Evolutionary conservation across 2,797 vertebrate species (phyloP), one percentile per base, ranked within the genome.

Genomic region (Cyprinella venusta): DNA sequence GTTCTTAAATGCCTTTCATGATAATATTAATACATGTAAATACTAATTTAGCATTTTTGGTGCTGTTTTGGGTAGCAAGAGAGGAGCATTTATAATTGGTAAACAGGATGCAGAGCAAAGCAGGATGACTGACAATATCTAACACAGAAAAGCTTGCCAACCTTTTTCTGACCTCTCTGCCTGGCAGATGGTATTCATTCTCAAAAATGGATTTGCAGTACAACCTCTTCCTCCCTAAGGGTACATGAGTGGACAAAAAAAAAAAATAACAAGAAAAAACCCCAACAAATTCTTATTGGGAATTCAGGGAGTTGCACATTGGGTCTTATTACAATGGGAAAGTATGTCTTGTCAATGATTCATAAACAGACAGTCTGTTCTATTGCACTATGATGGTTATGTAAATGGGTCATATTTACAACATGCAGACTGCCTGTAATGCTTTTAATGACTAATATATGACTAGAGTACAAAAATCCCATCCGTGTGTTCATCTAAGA

Each of bases 111-210:
- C 74, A 71, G 79, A 63, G 72, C 18, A 76, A 50, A 65, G 26
- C 63, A 59, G 38, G 9, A 40, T 63, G 80, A 80, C 54, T 76
- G 88, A 63, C 52, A 79, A 85, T 74, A 61, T 75, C 74, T 63
- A 79, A 81, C 59, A 50, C 71, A 65, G 70, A 63, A 67, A 64
- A 83, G 75, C 82, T 80, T 76, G 76, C 76, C 38, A 84, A 85
- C 84, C 82, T 70, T 79, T 76, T 64, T 33, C 70, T 76, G 82
- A 81, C 80, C 80, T 69, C 72, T 79, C 67, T 80, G 81, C 40
- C 75, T 78, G 82, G 70, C 67, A 82, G 80, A 82, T 72, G 74
- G 82, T 69, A 75, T 81, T 83, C 68, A 71, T 83, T 86, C 81
- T 77, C 80, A 80, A 86, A 85, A 86, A 79, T 77, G 74, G 24